Evolutionary conservation across 2,113 vertebrate species (phyloP).

Genomic region (Dasyurus viverrinus): DNA sequence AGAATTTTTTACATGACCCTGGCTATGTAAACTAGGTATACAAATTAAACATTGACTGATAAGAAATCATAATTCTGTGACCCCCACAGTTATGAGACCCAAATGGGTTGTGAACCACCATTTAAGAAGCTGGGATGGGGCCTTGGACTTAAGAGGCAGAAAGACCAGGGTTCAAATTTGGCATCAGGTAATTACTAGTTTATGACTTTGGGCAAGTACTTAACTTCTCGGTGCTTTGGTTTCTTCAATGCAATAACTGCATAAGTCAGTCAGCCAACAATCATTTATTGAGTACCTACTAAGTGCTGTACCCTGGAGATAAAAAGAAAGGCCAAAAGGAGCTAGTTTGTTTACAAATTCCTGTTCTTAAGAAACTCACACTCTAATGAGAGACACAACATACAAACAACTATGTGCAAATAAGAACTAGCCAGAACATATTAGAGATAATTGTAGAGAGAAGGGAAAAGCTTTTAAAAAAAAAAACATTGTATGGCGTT

Average conservation of each 20-base stretch:
- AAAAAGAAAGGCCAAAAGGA: background rate
- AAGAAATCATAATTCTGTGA: no score
- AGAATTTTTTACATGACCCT: no score
- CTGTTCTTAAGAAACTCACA: background rate
- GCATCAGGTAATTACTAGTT: background rate
- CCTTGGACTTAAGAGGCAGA: background rate
- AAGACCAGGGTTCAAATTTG: background rate
- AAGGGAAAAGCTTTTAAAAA: no score
- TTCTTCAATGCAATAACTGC: background rate
- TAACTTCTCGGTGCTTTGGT: background rate
- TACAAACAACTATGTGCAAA: background rate
- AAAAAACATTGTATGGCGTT: background rate
- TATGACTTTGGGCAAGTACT: background rate
- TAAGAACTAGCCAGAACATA: background rate
- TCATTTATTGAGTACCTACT: background rate
- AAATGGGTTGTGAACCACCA: no score
- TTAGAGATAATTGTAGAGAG: background rate
- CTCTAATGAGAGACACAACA: background rate
- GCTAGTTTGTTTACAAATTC: background rate
- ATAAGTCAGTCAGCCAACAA: background rate
- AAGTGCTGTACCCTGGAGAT: background rate
- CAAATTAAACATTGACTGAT: no score
- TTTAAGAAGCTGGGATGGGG: background rate
- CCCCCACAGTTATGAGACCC: no score
- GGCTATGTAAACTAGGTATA: no score